These are phyloP conservation scores for Lophotriccus pileatus DNA, from an alignment of 2,797 vertebrate species.

Conservation along the genomic window DNA sequence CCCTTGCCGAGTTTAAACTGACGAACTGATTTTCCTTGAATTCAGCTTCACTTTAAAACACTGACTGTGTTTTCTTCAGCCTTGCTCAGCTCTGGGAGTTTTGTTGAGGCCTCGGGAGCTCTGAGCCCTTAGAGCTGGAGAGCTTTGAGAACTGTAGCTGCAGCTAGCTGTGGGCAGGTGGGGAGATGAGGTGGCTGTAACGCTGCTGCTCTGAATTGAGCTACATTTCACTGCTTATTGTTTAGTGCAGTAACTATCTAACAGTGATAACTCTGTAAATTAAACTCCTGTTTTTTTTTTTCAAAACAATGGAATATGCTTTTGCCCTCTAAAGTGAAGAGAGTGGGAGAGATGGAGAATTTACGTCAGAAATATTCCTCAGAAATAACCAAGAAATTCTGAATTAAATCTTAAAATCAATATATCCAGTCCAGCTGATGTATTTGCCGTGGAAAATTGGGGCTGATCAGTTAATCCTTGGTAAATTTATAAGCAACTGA, in stretches of 20 bases:
- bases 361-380: neutral
- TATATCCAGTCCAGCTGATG: neutral
- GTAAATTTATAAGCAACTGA: neutral
- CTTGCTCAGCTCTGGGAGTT: neutral
- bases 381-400: constrained; percentile 3
- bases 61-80: neutral
- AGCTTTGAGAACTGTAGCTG: neutral
- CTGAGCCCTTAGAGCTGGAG: neutral
- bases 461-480: neutral
- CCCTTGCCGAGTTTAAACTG: neutral
- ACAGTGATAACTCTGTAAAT: neutral
- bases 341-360: neutral
- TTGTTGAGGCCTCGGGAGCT: neutral
- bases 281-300: neutral
- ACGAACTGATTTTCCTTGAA: constrained; percentile 3
- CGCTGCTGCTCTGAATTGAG: neutral
- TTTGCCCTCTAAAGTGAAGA: neutral
- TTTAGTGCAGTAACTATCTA: neutral
- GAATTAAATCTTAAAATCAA: constrained; percentile 17
- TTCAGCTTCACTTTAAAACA: neutral
- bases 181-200: neutral
- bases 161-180: neutral
- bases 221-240: rapidly evolving
- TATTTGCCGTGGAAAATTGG: neutral
- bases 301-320: neutral